Evolutionary conservation across 2,113 vertebrate species (phyloP).

Genomic region (Rynchops niger): DNA sequence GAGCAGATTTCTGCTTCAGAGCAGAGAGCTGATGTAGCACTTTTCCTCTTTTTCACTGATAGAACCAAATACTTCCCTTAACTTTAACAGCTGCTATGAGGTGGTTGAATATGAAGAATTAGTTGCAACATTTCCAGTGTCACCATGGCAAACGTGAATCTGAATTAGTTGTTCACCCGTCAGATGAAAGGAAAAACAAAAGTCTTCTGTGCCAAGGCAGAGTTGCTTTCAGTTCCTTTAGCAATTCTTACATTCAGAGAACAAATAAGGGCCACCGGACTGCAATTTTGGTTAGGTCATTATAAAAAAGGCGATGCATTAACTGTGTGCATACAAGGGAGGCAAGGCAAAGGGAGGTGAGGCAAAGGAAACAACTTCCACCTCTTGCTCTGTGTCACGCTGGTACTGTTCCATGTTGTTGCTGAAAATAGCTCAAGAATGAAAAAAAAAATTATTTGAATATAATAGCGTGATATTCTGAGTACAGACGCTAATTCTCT

Average conservation of each 20-base stretch:
- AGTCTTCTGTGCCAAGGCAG: neutral
- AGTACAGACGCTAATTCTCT: neutral
- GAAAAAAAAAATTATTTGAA: neutral
- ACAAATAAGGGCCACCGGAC: neutral
- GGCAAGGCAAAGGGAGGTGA: neutral
- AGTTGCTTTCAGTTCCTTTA: neutral
- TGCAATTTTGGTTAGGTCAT: neutral
- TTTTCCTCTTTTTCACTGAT: neutral
- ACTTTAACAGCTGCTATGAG: neutral
- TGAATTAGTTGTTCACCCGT: neutral
- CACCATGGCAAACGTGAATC: neutral
- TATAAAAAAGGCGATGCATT: neutral
- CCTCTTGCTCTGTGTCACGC: neutral
- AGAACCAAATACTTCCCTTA: neutral
- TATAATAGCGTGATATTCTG: neutral
- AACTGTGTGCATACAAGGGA: neutral
- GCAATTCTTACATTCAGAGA: neutral
- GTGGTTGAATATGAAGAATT: neutral
- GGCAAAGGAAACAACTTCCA: neutral
- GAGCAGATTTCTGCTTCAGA: neutral
- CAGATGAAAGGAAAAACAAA: neutral
- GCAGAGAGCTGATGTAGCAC: neutral
- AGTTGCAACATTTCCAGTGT: neutral
- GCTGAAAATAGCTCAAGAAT: neutral
- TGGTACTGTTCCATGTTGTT: neutral